Evolutionary conservation across 2,888 invertebrate species (phyloP), one percentile per base, ranked within the genome.

Genomic region (Pristionchus fissidentatus): DNA sequence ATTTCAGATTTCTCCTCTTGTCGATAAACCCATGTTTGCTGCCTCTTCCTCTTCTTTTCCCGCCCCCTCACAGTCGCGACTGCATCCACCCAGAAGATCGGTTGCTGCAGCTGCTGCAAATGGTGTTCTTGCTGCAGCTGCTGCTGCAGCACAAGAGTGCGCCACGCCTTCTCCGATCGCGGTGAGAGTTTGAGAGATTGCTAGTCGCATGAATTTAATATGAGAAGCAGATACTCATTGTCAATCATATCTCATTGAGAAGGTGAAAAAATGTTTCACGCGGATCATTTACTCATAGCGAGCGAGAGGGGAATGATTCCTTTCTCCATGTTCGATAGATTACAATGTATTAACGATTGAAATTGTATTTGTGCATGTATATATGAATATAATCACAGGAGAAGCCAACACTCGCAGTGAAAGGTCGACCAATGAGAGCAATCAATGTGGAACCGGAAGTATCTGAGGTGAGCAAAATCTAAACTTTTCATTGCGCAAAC

Each of bases 371-470:
- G n/a, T n/a, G n/a, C n/a, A n/a, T n/a, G n/a, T n/a, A n/a, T n/a
- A n/a, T n/a, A n/a, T n/a, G n/a, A 13, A 38, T 38, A 26, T n/a
- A 43, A 35, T 81, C 26, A 26, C 66, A 81, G 66, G 81, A 81
- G 81, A 81, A 81, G 81, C 81, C 81, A 66, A 81, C 81, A 46
- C 81, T 81, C 41, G 81, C 81, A 0, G 81, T 81, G 10, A 81
- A 81, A 41, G 81, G 81, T 29, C 73, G 73, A 10, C 73, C 8
- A 26, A 57, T 46, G 55, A 55, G 57, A 22, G 49, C 49, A 3
- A 22, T 38, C 62, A 66, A 32, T 2, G 57, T 57, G n/a, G 79
- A 79, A 26, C 79, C 79, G 15, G 78, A 78, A 15, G 26, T 29
- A 26, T 29, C 55, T n/a, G 79, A 79, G 79, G 79, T 79, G 22